Base-by-base conservation (phyloP, 2,113 vertebrate species). In the Podarcis muralis region DNA sequence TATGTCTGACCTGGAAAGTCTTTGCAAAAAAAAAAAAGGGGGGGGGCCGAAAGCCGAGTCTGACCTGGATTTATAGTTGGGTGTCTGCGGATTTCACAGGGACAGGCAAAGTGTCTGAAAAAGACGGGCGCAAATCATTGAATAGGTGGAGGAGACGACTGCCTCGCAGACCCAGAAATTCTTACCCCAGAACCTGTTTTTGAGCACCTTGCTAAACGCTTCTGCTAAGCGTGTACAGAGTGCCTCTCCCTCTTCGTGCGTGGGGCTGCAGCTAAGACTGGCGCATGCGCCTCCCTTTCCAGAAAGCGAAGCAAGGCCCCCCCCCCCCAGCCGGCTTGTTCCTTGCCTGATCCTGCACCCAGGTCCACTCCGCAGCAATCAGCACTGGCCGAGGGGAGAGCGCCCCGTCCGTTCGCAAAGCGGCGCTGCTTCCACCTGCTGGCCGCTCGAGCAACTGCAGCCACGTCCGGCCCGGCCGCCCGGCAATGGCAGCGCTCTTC, bases 401-500 rank as follows among this genome's bases (percentile, higher is more conserved):
- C 40, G 76, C 76, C 22, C 78, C 48, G 77, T 6, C 43, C 32
- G 6, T 75, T 76, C 20, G 74, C 37, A 16, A 32, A 75, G 53
- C 7, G 57, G 53, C 11, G 27, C 3, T 48, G 40, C 11, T 18
- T 2, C 80, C 80, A 9, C 20, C 80, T 37, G 80, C 18, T 23
- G 80, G 80, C 59, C 32, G 62, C 62, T 2, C 59, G 30, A 22
- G 59, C 30, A 16, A 20, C 27, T 9, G 43, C 48, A 62, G 16
- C 53, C 40, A 43, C 25, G 40, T 23, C 9, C 4, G 22, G 23
- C 23, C 76, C 23, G 1, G 40, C n/a, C n/a, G n/a, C n/a, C n/a
- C n/a, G n/a, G 7, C 6, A 11, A 5, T 2, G 3, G 25, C 32
- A 1, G 5, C 40, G 6, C 40, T 13, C 1, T 20, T 1, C 76